Evolutionary conservation across 1,140 invertebrate genomes (phyloP).

Genomic region (Penaeus chinensis): DNA sequence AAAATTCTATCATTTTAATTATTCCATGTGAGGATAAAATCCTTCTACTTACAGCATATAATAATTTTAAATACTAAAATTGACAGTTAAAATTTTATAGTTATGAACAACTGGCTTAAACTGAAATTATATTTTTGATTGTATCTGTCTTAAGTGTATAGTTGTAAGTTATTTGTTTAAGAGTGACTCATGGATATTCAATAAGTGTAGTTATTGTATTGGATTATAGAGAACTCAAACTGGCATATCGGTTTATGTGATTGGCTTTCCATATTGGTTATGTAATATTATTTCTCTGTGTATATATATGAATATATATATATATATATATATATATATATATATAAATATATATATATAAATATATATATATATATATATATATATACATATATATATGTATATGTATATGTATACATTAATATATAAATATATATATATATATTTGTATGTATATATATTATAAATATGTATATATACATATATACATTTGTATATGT

Average conservation of each 20-base stretch:
- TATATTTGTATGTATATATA: constrained; percentile 6
- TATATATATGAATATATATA: constrained; percentile 15
- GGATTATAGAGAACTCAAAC: not conserved
- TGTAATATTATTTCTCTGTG: constrained; percentile 4
- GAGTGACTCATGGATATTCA: not conserved
- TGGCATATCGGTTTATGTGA: not conserved
- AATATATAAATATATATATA: constrained; percentile 17
- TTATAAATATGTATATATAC: constrained; percentile 12
- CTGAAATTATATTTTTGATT: too few relatives aligned
- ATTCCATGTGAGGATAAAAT: too few relatives aligned
- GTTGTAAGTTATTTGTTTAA: too few relatives aligned
- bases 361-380: constrained; percentile 10
- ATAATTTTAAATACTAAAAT: too few relatives aligned
- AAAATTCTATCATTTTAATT: too few relatives aligned
- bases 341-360: constrained; percentile 18
- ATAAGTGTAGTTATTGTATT: not conserved
- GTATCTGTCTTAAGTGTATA: too few relatives aligned
- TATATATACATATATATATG: constrained; percentile 5
- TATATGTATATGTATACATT: constrained; percentile 12
- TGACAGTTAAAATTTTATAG: too few relatives aligned
- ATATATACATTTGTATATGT: not conserved
- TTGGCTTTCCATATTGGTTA: not conserved
- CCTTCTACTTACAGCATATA: too few relatives aligned
- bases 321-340: constrained; percentile 26
- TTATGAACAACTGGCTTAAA: too few relatives aligned